Evolutionary conservation across 1,140 invertebrate species (phyloP), one percentile per base, ranked within the genome.

Genomic region (Bombus pyrosoma): DNA sequence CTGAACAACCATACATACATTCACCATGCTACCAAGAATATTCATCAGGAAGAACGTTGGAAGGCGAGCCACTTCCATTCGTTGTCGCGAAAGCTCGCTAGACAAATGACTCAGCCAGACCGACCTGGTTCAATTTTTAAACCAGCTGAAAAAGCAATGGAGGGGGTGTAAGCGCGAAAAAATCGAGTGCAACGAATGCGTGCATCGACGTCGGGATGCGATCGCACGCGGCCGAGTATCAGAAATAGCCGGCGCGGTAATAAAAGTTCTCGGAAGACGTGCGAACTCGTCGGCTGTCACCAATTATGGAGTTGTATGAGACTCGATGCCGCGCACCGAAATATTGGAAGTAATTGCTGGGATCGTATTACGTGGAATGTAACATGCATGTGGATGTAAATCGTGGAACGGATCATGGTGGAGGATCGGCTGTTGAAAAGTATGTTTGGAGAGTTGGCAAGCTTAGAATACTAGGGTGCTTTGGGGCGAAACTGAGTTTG

Each of bases 121-220:
- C 75, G 75, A 64, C 74, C 83, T 73, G 79, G 81, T 89, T 74
- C 88, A 86, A 89, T 89, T 89, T 89, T 85, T 78, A 89, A 89
- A 86, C 79, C 87, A 62, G 32, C 32, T 8, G 22, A 34, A 64
- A 64, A 13, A 32, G 15, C 5, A 1, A 66, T 34, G 68, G 15
- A 47, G 43, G 73, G 53, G 18, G 37, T 13, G 64, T 15, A 69
- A 41, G 43, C 0, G 62, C 25, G 53, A 53, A 59, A 77, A 71
- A 83, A 72, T 64, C 59, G 75, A 78, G 75, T 64, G 75, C 53
- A 68, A 59, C 39, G 32, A 22, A 15, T 28, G 75, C 47, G 22
- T 53, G 81, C 74, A 83, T 83, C 81, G 74, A 77, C 74, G 75
- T 69, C 43, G 59, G 59, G 66, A 78, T 37, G 68, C 74, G 77